phyloP scores from a whole-genome alignment of 2,888 invertebrate species.

The Trisateles emortualis region DNA sequence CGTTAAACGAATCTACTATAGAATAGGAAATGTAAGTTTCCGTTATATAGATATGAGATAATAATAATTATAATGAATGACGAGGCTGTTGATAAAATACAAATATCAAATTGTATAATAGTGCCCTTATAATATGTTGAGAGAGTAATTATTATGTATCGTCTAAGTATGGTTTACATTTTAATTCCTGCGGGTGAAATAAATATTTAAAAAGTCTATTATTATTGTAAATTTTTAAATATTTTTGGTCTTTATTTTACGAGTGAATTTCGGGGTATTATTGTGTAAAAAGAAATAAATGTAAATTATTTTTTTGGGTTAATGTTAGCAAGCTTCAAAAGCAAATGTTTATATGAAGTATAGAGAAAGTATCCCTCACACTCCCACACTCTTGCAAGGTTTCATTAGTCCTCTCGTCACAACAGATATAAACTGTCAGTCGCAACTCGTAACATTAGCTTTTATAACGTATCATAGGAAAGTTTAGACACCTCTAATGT shows the following conservation, averaged over 20 bases:
- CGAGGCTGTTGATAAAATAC: constrained; percentile 19
- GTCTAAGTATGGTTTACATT: constrained; percentile 16
- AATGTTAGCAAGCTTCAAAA: constrained; percentile 62
- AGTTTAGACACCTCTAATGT: constrained; percentile 45
- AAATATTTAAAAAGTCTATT: constrained; percentile 19
- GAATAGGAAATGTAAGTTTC: constrained; percentile 11
- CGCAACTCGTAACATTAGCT: constrained; percentile 63
- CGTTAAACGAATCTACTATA: constrained; percentile 23
- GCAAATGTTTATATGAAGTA: constrained; percentile 53
- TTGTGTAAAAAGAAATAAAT: constrained; percentile 21
- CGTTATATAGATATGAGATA: constrained; percentile 16
- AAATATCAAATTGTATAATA: constrained; percentile 14
- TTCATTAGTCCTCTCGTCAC: constrained; percentile 50
- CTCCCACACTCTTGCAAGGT: constrained; percentile 70
- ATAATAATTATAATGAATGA: constrained; percentile 18
- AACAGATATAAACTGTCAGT: constrained; percentile 48
- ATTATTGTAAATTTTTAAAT: constrained; percentile 22
- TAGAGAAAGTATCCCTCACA: constrained; percentile 67
- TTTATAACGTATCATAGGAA: constrained; percentile 59
- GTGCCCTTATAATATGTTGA: constrained; percentile 7
- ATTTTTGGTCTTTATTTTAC: constrained; percentile 15
- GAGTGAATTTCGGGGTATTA: constrained; percentile 16
- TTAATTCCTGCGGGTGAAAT: constrained; percentile 27
- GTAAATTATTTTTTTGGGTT: constrained; percentile 36
- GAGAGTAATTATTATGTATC: constrained; percentile 37